Evolutionary conservation across 1,140 invertebrate genomes (phyloP).

Genomic region (Neocloeon triangulifer): DNA sequence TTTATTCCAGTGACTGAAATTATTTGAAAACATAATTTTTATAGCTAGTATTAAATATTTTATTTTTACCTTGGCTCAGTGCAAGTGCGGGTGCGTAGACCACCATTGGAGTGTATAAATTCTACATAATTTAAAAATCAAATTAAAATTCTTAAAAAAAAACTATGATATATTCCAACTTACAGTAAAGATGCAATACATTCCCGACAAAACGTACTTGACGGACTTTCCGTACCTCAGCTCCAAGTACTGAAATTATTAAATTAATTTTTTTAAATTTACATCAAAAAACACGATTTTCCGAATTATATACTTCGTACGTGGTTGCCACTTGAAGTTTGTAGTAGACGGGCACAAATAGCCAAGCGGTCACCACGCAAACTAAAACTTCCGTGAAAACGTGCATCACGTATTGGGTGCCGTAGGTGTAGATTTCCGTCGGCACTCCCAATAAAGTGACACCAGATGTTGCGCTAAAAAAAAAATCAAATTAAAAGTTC

Average conservation of each 20-base stretch:
- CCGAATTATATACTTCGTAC: constrained; percentile 41
- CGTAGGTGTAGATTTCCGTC: constrained; percentile 67
- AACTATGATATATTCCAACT: too few species aligned
- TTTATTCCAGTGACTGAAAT: too few species aligned
- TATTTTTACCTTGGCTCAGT: constrained; percentile 25
- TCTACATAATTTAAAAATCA: constrained; percentile 12
- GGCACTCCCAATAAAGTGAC: constrained; percentile 73
- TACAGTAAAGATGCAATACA: too few species aligned
- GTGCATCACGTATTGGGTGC: constrained; percentile 58
- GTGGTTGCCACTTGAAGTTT: constrained; percentile 52
- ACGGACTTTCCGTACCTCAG: constrained; percentile 13
- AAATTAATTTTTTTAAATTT: too few species aligned
- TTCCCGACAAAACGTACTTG: constrained; percentile 18
- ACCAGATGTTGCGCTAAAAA: constrained; percentile 58
- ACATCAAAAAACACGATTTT: too few species aligned
- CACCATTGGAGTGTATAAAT: constrained; percentile 29
- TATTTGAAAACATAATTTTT: too few species aligned
- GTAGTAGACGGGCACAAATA: constrained; percentile 69
- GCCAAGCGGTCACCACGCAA: constrained; percentile 35
- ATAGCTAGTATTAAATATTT: too few species aligned
- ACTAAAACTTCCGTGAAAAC: constrained; percentile 38
- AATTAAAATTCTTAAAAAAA: too few species aligned
- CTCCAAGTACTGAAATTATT: constrained; percentile 25
- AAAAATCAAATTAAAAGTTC: too few species aligned
- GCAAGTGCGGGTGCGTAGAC: constrained; percentile 30